A percentile compares a stretch with the other conserved stretches of the same genome.
These are phyloP conservation scores for Halesus radiatus DNA, from an alignment of 1,140 invertebrate genomes.

Conservation along the genomic window DNA sequence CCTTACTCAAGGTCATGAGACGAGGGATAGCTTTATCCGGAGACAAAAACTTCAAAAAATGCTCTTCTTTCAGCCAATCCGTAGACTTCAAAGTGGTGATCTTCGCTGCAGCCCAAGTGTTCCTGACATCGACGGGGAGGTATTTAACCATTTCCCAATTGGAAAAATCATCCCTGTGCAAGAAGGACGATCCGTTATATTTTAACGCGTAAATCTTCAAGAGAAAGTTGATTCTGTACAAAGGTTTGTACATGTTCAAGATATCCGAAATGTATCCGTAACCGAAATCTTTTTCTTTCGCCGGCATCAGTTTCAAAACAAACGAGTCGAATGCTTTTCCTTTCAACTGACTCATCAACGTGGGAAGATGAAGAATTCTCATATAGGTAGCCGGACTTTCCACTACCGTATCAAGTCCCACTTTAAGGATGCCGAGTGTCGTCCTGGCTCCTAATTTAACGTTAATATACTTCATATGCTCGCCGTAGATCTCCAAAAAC, in stretches of 20 bases:
- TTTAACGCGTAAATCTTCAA: conserved; percentile 46
- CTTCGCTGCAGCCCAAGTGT: conserved; percentile 38
- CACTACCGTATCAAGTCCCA: conserved; percentile 8
- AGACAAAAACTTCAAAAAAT: conserved; percentile 45
- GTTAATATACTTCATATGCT: background rate
- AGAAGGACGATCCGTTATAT: conserved; percentile 33
- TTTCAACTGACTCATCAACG: conserved; percentile 40
- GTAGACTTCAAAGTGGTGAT: conserved; percentile 19
- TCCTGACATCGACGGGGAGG: conserved; percentile 14
- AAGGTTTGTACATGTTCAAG: conserved; percentile 33
- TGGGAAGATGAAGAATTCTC: conserved; percentile 5
- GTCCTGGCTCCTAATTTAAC: conserved; percentile 37
- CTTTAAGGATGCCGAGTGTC: conserved; percentile 30
- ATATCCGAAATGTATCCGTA: background rate
- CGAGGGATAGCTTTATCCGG: conserved; percentile 41
- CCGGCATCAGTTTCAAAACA: conserved; percentile 6
- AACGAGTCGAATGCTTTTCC: conserved; percentile 40
- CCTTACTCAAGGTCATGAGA: conserved; percentile 22
- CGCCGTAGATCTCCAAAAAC: conserved; percentile 18
- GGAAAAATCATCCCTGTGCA: conserved; percentile 22
- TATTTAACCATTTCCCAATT: conserved; percentile 17
- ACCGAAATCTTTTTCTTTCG: conserved; percentile 28
- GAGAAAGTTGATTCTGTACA: conserved; percentile 25
- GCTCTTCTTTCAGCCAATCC: conserved; percentile 25
- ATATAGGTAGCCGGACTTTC: conserved; percentile 24